These are phyloP conservation scores for Halcyon smyrnensis DNA, from an alignment of 2,797 vertebrate species.

Conservation along the genomic window DNA sequence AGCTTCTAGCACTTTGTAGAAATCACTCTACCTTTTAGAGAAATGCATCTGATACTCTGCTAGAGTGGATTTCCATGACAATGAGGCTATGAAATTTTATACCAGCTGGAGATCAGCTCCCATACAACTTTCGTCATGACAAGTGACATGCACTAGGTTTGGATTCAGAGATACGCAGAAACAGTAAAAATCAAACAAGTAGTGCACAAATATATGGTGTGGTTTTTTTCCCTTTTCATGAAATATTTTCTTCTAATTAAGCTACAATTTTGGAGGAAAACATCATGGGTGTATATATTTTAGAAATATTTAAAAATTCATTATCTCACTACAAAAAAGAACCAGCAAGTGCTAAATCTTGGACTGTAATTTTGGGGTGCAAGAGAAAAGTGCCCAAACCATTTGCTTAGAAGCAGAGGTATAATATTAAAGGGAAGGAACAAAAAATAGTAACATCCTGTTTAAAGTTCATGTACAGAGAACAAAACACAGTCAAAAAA, in stretches of 20 bases:
- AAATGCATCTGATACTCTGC: neutral
- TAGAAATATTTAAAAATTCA: neutral
- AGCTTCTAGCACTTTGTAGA: neutral
- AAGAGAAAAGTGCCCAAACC: neutral
- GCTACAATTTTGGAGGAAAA: neutral
- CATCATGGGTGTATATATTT: fast-evolving
- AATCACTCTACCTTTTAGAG: neutral
- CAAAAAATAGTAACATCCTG: neutral
- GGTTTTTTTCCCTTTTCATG: neutral
- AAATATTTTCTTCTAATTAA: neutral
- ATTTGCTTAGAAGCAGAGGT: neutral
- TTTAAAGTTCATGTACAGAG: neutral
- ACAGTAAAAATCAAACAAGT: neutral
- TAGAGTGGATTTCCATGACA: neutral
- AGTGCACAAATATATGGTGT: fast-evolving
- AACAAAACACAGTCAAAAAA: neutral
- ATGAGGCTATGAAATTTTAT: neutral
- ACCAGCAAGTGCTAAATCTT: neutral
- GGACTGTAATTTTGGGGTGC: neutral
- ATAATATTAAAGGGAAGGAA: neutral
- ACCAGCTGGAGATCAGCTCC: neutral
- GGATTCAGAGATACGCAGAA: neutral
- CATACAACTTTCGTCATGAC: neutral
- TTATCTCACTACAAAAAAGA: neutral
- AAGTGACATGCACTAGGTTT: neutral